These are phyloP conservation scores for Brenthis hecate DNA, from an alignment of 2,888 invertebrate species.

Conservation along the genomic window DNA sequence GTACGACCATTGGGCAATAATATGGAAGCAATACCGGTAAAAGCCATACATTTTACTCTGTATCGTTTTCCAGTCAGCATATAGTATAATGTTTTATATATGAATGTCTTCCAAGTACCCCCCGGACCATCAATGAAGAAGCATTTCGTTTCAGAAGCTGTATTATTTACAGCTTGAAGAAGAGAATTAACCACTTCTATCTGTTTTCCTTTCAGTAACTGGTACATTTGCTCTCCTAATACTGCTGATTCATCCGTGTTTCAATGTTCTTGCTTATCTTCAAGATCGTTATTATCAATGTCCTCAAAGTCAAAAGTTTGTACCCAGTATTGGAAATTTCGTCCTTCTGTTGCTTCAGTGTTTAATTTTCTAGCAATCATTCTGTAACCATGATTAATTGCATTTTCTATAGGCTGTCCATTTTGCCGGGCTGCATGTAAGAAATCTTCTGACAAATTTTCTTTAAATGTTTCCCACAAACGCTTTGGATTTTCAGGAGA, in stretches of 20 bases:
- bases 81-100: no score
- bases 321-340: slow-evolving; percentile 36
- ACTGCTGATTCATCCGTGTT: slow-evolving; percentile 33
- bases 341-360: slow-evolving; percentile 35
- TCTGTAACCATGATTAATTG: slow-evolving; percentile 33
- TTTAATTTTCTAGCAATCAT: slow-evolving; percentile 36
- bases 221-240: slow-evolving; percentile 33
- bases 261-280: slow-evolving; percentile 30
- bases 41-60: no score
- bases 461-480: slow-evolving; percentile 36
- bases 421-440: background rate
- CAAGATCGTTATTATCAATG: slow-evolving; percentile 32
- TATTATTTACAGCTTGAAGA: slow-evolving; percentile 34
- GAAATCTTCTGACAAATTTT: slow-evolving; percentile 28
- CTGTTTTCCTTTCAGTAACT: slow-evolving; percentile 33
- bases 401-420: slow-evolving; percentile 10
- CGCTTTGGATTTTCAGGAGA: slow-evolving; percentile 36
- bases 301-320: slow-evolving; percentile 35
- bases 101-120: no score
- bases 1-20: no score
- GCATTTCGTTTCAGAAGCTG: slow-evolving; percentile 30
- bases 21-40: no score
- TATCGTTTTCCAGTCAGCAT: no score
- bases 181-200: slow-evolving; percentile 32
- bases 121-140: slow-evolving; percentile 28